Evolutionary conservation across 1,140 invertebrate species (phyloP).

Genomic region (Lineus longissimus): DNA sequence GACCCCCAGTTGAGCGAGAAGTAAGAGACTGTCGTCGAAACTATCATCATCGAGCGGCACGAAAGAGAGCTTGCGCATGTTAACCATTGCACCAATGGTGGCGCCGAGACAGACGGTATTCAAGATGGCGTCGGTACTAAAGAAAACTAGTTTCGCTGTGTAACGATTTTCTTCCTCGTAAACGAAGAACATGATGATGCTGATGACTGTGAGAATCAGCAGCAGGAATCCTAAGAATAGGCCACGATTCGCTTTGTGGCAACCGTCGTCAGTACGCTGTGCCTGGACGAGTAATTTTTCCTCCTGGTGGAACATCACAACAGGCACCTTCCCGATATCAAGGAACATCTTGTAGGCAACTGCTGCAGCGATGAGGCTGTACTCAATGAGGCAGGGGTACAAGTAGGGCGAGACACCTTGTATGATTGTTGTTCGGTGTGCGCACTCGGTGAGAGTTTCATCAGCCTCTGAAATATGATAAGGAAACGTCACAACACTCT

Average conservation of each 20-base stretch:
- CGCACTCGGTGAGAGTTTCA: no score
- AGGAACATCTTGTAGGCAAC: constrained; percentile 59
- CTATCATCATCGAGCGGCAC: constrained; percentile 71
- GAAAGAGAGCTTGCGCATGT: constrained; percentile 76
- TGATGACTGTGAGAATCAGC: constrained; percentile 85
- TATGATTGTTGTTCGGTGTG: no score
- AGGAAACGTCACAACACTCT: no score
- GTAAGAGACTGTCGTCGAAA: constrained; percentile 85
- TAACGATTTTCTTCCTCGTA: constrained; percentile 73
- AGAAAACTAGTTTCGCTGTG: constrained; percentile 70
- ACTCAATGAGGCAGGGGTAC: constrained; percentile 95
- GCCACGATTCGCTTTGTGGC: constrained; percentile 83
- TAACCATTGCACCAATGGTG: constrained; percentile 55
- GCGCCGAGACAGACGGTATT: constrained; percentile 62
- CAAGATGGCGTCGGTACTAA: constrained; percentile 83
- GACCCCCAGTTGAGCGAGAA: constrained; percentile 88
- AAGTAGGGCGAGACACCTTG: constrained; percentile 72
- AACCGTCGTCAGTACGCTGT: constrained; percentile 91
- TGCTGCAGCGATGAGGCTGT: constrained; percentile 91
- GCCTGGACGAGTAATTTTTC: constrained; percentile 7
- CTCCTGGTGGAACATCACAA: constrained; percentile 15
- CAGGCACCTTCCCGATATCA: constrained; percentile 37
- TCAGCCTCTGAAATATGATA: no score
- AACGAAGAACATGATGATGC: constrained; percentile 92
- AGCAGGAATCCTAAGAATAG: constrained; percentile 87